phyloP scores from a whole-genome alignment of 2,797 vertebrate species.

The Enteromius fasciolatus region DNA sequence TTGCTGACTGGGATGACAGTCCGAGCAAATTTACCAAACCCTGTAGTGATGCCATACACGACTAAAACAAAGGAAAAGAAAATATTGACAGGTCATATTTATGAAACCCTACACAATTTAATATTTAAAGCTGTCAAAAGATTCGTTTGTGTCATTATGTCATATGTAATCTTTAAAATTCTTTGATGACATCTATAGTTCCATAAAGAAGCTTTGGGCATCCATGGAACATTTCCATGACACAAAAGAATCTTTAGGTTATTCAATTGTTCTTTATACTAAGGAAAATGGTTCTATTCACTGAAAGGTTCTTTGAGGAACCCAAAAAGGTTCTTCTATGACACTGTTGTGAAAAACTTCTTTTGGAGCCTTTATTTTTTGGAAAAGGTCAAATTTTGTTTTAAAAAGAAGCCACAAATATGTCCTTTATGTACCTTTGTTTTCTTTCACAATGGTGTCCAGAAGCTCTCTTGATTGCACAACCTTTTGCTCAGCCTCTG shows the following conservation, averaged over 20 bases:
- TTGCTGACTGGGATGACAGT: conserved; percentile 93
- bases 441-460: conserved; percentile 92
- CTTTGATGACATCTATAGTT: background rate
- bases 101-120: background rate
- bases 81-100: background rate
- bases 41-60: conserved; percentile 97
- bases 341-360: background rate
- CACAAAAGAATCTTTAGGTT: background rate
- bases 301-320: background rate
- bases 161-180: background rate
- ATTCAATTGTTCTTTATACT: background rate
- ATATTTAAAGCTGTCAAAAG: background rate
- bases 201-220: background rate
- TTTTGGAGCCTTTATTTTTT: background rate
- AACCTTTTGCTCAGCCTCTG: conserved; percentile 84
- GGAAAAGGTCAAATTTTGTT: background rate
- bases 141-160: background rate
- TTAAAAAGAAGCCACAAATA: background rate
- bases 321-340: background rate
- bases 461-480: conserved; percentile 88
- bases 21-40: conserved; percentile 97
- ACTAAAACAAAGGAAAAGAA: conserved; percentile 74
- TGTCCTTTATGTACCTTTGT: conserved; percentile 77
- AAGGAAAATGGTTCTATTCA: background rate
- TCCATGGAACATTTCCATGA: background rate